Evolutionary conservation across 2,113 vertebrate genomes (phyloP), one percentile per base, ranked within the genome.

Genomic region (Notarius quadriscutis): DNA sequence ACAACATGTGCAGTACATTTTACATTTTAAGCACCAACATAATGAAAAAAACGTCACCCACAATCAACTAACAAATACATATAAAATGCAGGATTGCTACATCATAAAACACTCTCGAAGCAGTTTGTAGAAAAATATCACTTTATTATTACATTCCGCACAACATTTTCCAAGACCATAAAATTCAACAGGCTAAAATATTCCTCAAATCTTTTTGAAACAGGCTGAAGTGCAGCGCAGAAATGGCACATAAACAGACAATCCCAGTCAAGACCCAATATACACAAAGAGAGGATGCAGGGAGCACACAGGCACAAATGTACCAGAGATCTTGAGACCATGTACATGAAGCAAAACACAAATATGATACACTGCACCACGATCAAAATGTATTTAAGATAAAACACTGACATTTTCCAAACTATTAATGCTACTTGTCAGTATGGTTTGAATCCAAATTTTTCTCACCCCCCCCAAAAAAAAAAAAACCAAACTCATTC

Each of bases 91-190:
- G 62, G 2, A 14, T 25, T 92, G 65, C 8, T 41, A 41, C 79
- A 81, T 25, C 58, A 81, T 62, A 81, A 91, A 87, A 91, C 92
- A 92, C 93, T 90, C 91, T 94, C 93, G 93, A 92, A 82, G 91
- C 95, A 95, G 93, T 96, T 96, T 94, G 94, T 97, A 97, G 94
- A 98, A 99, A 99, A 99, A 99, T 98, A 99, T 96, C 90, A 95
- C 96, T 95, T 97, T 98, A 99, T 99, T 99, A 96, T 97, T 97
- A 97, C 97, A 97, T 98, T 97, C 97, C 96, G 95, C 94, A 97
- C 96, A 97, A 95, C 96, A 96, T 95, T 95, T 96, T 96, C 96
- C 96, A 96, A 94, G 89, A 93, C 89, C 90, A 92, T 91, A 95
- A 97, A 97, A 95, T 96, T 97, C 94, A 96, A 97, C 97, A 95